Conservation (phyloP, 2,888 invertebrate species). For the Spilosoma lubricipeda region DNA sequence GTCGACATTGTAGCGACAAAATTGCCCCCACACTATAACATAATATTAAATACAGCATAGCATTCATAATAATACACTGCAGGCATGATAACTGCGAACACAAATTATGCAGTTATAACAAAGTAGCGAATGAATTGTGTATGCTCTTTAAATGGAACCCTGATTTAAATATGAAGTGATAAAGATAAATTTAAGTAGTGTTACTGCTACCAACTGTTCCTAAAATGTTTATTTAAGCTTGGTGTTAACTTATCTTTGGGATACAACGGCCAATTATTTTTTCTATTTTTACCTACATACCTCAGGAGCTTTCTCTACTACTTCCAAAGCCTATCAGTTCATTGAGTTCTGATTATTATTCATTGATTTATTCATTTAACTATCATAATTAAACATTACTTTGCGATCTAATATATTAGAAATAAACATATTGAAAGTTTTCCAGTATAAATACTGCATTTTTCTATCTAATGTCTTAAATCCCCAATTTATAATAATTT, state of each 20-base stretch:
- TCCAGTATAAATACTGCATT: too few species aligned
- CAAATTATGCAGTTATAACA: constrained; percentile 39
- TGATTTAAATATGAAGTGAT: constrained; percentile 7
- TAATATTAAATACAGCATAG: constrained; percentile 57
- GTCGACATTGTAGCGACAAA: constrained; percentile 57
- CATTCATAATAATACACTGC: constrained; percentile 53
- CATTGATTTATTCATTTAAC: too few species aligned
- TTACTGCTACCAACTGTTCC: not conserved
- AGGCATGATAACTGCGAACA: constrained; percentile 44
- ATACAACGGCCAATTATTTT: too few species aligned
- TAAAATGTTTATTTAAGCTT: not conserved
- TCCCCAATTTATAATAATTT: not conserved
- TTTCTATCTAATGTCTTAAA: too few species aligned
- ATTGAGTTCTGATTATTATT: not conserved
- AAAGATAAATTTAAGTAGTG: not conserved
- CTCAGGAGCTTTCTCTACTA: not conserved
- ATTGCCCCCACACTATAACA: constrained; percentile 55
- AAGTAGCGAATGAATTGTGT: constrained; percentile 23
- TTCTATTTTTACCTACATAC: too few species aligned
- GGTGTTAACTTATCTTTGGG: not conserved
- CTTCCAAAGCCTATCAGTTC: not conserved
- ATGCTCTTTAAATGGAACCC: constrained; percentile 24
- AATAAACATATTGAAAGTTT: too few species aligned
- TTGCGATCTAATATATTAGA: too few species aligned
- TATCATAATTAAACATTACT: too few species aligned